phyloP scores from a whole-genome alignment of 2,797 vertebrate genomes.

The Aldrovandia affinis region DNA sequence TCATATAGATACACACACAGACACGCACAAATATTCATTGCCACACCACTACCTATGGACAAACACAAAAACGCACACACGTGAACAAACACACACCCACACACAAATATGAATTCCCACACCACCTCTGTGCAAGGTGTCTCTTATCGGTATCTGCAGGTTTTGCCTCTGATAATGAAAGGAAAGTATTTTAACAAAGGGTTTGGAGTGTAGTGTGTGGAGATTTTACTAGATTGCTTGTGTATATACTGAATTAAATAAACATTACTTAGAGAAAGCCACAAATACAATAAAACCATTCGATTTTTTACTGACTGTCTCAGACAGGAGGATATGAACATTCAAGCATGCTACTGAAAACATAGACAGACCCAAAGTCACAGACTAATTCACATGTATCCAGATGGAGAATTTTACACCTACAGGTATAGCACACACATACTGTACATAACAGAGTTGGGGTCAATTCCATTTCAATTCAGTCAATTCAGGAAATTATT shows the following conservation, averaged over 20 bases:
- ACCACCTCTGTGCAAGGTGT: not conserved
- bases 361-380: not conserved
- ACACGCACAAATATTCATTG: slow-evolving; percentile 14
- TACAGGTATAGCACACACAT: slow-evolving; percentile 37
- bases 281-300: no score
- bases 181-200: not conserved
- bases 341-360: no score
- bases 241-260: no score
- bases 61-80: slow-evolving; percentile 44
- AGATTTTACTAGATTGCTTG: not conserved
- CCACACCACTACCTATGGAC: slow-evolving; percentile 7
- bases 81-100: not conserved
- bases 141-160: not conserved
- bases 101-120: not conserved
- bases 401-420: slow-evolving; percentile 41
- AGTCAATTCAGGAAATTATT: no score
- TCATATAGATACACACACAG: slow-evolving; percentile 5
- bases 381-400: not conserved
- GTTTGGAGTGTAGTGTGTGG: no score
- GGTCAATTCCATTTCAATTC: no score
- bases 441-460: no score
- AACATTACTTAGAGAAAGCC: no score
- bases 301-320: no score
- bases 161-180: slow-evolving; percentile 5
- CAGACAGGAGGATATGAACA: no score